Conservation (phyloP, 2,888 invertebrate genomes). For the Cerastis rubricosa region DNA sequence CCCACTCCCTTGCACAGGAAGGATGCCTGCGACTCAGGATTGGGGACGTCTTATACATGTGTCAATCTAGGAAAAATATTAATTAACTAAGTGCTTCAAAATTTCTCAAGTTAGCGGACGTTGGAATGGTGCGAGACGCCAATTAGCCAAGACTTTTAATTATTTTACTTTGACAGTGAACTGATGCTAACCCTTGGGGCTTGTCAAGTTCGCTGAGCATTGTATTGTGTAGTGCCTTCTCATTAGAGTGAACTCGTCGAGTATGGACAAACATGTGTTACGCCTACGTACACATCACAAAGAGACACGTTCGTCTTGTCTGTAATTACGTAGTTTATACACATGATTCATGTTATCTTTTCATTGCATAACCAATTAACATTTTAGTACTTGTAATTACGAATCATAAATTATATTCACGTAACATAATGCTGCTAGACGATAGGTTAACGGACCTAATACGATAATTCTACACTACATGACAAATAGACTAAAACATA, state of each 20-base stretch:
- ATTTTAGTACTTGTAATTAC: conserved; percentile 28
- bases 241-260: not conserved
- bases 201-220: conserved; percentile 33
- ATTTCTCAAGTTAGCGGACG: not conserved
- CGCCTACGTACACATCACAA: conserved; percentile 2
- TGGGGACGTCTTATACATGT: not conserved
- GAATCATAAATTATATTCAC: conserved; percentile 34
- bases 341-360: conserved; percentile 25
- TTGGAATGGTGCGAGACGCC: not conserved
- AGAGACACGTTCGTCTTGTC: not conserved
- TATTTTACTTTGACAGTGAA: conserved; percentile 23
- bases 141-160: conserved; percentile 15
- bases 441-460: conserved; percentile 27
- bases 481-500: conserved; percentile 49
- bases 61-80: not conserved
- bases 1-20: not conserved
- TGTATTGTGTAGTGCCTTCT: conserved; percentile 1
- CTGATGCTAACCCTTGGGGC: conserved; percentile 13
- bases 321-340: conserved; percentile 20
- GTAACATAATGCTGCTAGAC: conserved; percentile 22
- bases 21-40: not conserved
- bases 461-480: conserved; percentile 42
- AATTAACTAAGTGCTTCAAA: not conserved
- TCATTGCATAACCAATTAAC: conserved; percentile 38
- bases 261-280: conserved; percentile 29